Evolutionary conservation across 2,113 vertebrate genomes (phyloP).

Genomic region (Actenoides hombroni): DNA sequence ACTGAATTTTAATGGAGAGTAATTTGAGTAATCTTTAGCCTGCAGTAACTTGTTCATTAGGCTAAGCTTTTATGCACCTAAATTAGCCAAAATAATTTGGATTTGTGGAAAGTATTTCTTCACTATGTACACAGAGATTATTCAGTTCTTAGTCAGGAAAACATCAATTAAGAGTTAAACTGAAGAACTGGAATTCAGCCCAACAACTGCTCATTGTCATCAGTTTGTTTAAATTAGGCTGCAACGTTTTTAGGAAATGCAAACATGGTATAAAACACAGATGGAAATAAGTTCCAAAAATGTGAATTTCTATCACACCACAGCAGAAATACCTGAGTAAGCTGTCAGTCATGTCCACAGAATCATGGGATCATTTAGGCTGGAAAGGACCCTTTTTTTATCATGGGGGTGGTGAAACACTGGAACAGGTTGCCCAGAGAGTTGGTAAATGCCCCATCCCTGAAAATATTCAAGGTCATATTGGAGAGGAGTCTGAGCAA

Average conservation of each 20-base stretch:
- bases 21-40: conserved; percentile 4
- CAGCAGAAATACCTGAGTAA: neutral
- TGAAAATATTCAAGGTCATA: neutral
- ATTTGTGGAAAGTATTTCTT: conserved; percentile 2
- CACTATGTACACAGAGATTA: neutral
- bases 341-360: neutral
- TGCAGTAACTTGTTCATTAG: conserved; percentile 19
- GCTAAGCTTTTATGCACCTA: neutral
- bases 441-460: too few relatives aligned
- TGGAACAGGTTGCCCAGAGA: neutral
- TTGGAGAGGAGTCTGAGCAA: neutral
- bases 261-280: neutral
- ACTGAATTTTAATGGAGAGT: neutral
- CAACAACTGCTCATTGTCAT: neutral
- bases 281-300: neutral
- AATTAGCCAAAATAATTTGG: conserved; percentile 5
- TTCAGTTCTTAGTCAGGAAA: neutral
- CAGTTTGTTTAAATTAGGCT: neutral
- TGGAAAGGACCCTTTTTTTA: neutral
- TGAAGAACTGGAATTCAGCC: neutral
- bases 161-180: conserved; percentile 6
- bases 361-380: neutral
- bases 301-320: neutral
- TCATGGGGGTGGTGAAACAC: neutral
- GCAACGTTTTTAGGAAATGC: neutral